Conservation (phyloP, 2,113 vertebrate species). For the Cercocebus atys region DNA sequence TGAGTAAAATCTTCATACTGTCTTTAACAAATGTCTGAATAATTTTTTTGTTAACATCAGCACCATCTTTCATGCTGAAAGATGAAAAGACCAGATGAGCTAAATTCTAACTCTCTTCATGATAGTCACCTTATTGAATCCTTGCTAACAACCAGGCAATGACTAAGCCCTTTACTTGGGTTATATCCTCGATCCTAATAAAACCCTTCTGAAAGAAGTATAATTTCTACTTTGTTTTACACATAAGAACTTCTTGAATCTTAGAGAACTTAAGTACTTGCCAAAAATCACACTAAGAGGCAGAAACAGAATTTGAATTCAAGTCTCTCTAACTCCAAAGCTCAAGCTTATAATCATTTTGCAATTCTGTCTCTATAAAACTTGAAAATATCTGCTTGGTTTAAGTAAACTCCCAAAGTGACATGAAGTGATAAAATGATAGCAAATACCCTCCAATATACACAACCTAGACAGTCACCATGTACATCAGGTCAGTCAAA, state of each 20-base stretch:
- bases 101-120: neutral
- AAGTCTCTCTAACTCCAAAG: neutral
- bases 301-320: conserved; percentile 24
- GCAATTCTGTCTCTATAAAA: neutral
- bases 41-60: neutral
- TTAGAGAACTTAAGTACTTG: neutral
- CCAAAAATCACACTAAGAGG: neutral
- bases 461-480: neutral
- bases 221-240: neutral
- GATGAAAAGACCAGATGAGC: neutral
- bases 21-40: neutral
- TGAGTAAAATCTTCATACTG: neutral
- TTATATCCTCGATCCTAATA: neutral
- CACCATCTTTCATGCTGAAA: neutral
- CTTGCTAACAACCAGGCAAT: neutral
- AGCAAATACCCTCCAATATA: neutral
- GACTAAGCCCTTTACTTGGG: neutral
- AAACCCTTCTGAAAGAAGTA: neutral
- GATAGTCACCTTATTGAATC: neutral
- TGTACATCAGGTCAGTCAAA: neutral
- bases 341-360: neutral
- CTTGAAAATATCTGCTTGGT: neutral
- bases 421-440: neutral
- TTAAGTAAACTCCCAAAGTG: neutral
- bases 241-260: neutral